Base-by-base conservation (phyloP, 2,888 invertebrate species). In the Orthosia incerta region DNA sequence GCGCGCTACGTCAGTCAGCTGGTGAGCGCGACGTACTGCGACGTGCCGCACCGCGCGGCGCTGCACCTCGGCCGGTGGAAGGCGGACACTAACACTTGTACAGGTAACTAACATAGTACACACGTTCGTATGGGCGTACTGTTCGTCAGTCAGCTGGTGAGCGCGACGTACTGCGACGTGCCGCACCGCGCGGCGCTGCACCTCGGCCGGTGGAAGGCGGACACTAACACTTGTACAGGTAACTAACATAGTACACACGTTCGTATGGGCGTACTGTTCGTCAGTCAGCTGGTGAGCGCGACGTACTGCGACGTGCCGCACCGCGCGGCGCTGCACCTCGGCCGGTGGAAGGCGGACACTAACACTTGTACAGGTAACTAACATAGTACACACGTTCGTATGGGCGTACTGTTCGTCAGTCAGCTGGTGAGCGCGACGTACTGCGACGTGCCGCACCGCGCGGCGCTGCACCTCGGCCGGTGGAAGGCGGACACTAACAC, bases 11-110 rank as follows among this genome's bases (percentile, higher is more conserved):
- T 97, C 2, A 97, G 97, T 9, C 98, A 98, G 79, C 94, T 97
- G 77, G 94, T 97, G 71, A 95, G 97, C 0, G 97, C 97, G 1
- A 93, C 97, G 80, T 98, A 98, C 91, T 98, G 98, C 89, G 99
- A 99, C 95, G 97, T 98, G 51, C 96, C 99, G 77, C 99, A 99
- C 93, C 97, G 98, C 87, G 98, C 99, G 74, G 98, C 99, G 1
- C 94, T 98, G 63, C 99, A 99, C 94, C 97, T 99, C 63, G 99
- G 99, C 5, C 96, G 97, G 74, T 99, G 99, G 93, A 98, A 96
- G 3, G 67, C 56, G 0, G 86, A 89, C 48, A 62, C 23, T 16
- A 39, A 61, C 1, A 23, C 67, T 68, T 87, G 86, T 78, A 63
- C 74, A 57, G 63, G 76, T 60, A 13, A 59, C 59, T 59, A n/a